These are phyloP conservation scores for Pseudococcus jackbeardsleyi DNA, from an alignment of 2,888 invertebrate species.

Conservation along the genomic window DNA sequence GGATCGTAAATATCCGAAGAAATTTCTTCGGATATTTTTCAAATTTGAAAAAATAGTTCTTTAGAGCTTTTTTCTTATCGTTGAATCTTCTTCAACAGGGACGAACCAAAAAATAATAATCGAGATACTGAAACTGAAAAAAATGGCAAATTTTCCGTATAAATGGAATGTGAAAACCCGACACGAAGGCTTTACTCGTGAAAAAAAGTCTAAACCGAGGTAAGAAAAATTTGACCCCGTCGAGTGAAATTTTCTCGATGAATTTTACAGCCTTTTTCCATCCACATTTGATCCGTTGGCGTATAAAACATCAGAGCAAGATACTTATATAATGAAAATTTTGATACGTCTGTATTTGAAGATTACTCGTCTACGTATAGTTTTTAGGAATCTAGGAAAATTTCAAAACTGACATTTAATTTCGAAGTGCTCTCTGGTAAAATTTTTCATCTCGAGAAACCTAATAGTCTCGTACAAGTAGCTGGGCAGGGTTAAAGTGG, in stretches of 20 bases:
- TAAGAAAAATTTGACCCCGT: background rate
- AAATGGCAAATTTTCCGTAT: no score
- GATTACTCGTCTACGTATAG: background rate
- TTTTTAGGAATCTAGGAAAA: background rate
- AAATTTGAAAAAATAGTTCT: no score
- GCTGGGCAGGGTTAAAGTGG: background rate
- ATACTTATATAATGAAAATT: background rate
- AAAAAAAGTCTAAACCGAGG: background rate
- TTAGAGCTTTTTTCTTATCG: no score
- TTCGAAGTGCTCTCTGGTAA: background rate
- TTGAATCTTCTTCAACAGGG: no score
- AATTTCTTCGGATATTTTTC: no score
- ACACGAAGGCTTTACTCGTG: no score
- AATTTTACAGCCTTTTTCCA: background rate
- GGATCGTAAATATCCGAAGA: no score
- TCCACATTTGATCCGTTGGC: background rate
- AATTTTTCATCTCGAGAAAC: background rate
- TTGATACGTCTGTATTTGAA: background rate
- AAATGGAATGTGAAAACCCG: no score
- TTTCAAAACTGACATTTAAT: constrained; percentile 9
- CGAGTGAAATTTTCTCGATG: background rate
- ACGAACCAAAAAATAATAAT: no score
- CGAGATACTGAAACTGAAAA: no score
- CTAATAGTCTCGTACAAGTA: background rate
- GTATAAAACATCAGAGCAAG: background rate